Percentiles rank a stretch among this genome's conserved stretches.
phyloP scores from a whole-genome alignment of 2,888 invertebrate species.

The Morinoia aosen region DNA sequence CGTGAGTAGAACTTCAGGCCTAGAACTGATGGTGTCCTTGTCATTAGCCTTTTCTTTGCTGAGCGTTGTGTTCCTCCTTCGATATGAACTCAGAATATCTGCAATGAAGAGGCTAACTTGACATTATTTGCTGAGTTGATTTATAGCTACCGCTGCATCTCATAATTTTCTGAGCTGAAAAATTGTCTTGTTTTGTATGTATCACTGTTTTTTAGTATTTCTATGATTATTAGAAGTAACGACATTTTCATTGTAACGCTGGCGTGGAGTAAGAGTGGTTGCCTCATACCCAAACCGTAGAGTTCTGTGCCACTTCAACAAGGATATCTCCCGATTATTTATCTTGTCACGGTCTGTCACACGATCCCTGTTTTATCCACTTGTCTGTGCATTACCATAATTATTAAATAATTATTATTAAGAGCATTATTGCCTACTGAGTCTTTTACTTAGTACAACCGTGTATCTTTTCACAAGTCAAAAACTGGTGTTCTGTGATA shows the following conservation, averaged over 20 bases:
- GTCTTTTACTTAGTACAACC: constrained; percentile 28
- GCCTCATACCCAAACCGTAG: background rate
- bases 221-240: constrained; percentile 22
- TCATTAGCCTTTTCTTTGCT: constrained; percentile 35
- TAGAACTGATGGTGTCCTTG: constrained; percentile 43
- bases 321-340: constrained; percentile 54
- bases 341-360: constrained; percentile 55
- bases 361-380: constrained; percentile 55
- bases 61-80: background rate
- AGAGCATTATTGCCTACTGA: constrained; percentile 32
- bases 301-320: constrained; percentile 47
- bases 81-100: background rate
- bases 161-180: constrained; percentile 28
- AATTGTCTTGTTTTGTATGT: constrained; percentile 48
- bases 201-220: constrained; percentile 50
- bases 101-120: constrained; percentile 28
- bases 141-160: constrained; percentile 36
- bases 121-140: constrained; percentile 25
- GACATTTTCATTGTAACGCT: constrained; percentile 22
- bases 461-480: constrained; percentile 46
- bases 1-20: constrained; percentile 33
- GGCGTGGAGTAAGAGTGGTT: constrained; percentile 13
- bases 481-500: background rate
- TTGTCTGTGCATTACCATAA: constrained; percentile 53
- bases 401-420: constrained; percentile 51